Conservation (phyloP, 2,888 invertebrate species). For the Spodoptera littoralis region DNA sequence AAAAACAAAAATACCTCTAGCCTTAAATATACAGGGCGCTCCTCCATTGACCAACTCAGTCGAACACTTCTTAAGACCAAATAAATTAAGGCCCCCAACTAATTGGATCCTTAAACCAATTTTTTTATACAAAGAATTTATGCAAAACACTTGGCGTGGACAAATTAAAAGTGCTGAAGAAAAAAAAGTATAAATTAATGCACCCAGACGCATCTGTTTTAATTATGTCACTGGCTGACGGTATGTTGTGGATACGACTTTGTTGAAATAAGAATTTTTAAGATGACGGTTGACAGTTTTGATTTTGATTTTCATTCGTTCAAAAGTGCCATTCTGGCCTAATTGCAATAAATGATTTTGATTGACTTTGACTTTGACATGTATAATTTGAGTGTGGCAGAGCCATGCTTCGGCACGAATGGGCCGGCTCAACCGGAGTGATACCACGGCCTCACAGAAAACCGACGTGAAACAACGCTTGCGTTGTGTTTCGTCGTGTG, state of each 20-base stretch:
- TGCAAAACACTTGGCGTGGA: slow-evolving; percentile 83
- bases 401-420: too few relatives aligned
- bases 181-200: slow-evolving; percentile 85
- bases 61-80: slow-evolving; percentile 76
- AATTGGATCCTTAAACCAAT: slow-evolving; percentile 79
- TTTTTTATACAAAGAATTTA: slow-evolving; percentile 81
- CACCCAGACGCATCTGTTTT: slow-evolving; percentile 84
- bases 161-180: slow-evolving; percentile 83
- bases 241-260: slow-evolving; percentile 62
- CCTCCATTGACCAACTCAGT: slow-evolving; percentile 58
- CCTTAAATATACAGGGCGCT: slow-evolving; percentile 38
- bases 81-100: slow-evolving; percentile 83
- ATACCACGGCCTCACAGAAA: too few relatives aligned
- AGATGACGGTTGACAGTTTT: neutral
- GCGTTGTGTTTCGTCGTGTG: too few relatives aligned
- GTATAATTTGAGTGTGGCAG: too few relatives aligned
- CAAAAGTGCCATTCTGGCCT: too few relatives aligned
- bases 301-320: too few relatives aligned
- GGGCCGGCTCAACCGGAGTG: too few relatives aligned
- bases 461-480: too few relatives aligned
- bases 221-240: slow-evolving; percentile 73
- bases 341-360: too few relatives aligned
- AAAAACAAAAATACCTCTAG: slow-evolving; percentile 29
- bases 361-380: too few relatives aligned
- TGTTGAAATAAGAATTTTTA: neutral